phyloP scores from a whole-genome alignment of 1,140 invertebrate genomes.

The Drosophila kikkawai region DNA sequence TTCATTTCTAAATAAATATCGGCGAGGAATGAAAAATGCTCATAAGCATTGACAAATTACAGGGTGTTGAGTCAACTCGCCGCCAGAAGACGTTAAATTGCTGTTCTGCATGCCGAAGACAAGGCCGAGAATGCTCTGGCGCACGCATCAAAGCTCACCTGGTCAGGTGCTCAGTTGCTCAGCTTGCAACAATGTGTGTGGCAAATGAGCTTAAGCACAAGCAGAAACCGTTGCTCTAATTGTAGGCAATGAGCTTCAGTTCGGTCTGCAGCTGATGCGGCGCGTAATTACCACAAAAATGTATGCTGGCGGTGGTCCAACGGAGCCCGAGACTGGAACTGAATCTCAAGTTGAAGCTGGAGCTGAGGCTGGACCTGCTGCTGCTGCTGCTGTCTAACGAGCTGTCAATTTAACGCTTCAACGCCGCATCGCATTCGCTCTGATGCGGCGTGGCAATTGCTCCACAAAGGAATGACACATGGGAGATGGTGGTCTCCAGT shows the following conservation, averaged over 20 bases:
- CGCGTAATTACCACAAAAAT: slow-evolving; percentile 73
- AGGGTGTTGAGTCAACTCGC: slow-evolving; percentile 36
- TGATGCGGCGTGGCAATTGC: slow-evolving; percentile 75
- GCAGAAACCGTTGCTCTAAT: slow-evolving; percentile 79
- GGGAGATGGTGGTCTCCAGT: slow-evolving; percentile 17
- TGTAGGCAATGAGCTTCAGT: slow-evolving; percentile 59
- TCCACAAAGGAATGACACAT: slow-evolving; percentile 78
- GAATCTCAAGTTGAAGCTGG: background rate
- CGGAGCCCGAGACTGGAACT: slow-evolving; percentile 5
- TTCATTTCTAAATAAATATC: slow-evolving; percentile 45
- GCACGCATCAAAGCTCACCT: slow-evolving; percentile 52
- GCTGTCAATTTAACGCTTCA: slow-evolving; percentile 83
- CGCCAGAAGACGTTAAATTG: slow-evolving; percentile 53
- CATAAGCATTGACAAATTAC: slow-evolving; percentile 55
- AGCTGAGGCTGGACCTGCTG: slow-evolving; percentile 56
- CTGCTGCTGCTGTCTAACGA: slow-evolving; percentile 74
- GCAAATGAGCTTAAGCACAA: slow-evolving; percentile 70
- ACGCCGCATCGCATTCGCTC: slow-evolving; percentile 71
- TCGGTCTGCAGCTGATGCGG: slow-evolving; percentile 51
- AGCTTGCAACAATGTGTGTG: slow-evolving; percentile 60
- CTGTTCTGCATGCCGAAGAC: slow-evolving; percentile 48
- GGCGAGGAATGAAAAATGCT: slow-evolving; percentile 33
- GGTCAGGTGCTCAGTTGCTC: slow-evolving; percentile 4
- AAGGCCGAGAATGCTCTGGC: slow-evolving; percentile 7
- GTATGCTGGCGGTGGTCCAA: slow-evolving; percentile 45